Conservation (phyloP, 2,113 vertebrate genomes). For the Corydoras sp. region DNA sequence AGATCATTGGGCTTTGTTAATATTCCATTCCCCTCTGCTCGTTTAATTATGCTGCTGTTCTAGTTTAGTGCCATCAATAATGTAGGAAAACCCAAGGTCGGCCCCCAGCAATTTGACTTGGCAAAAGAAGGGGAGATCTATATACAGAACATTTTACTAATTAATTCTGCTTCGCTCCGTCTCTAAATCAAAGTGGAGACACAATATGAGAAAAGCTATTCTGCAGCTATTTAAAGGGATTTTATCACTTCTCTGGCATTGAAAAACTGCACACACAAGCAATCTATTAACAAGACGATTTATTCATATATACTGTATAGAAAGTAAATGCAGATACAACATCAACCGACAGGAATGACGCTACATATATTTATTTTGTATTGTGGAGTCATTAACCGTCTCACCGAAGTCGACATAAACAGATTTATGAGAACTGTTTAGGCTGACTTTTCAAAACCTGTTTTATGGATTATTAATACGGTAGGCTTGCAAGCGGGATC, state of each 20-base stretch:
- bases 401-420: conserved; percentile 1
- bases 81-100: conserved; percentile 41
- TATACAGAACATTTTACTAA: conserved; percentile 44
- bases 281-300: neutral
- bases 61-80: conserved; percentile 49
- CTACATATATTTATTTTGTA: conserved; percentile 14
- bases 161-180: conserved; percentile 31
- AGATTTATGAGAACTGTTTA: neutral
- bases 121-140: conserved; percentile 39
- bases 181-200: conserved; percentile 30
- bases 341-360: neutral
- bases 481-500: neutral
- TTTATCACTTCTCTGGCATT: conserved; percentile 9
- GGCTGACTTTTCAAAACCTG: neutral
- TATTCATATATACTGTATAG: neutral
- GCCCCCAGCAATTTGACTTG: conserved; percentile 39
- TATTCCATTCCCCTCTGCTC: conserved; percentile 41
- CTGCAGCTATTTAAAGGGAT: conserved; percentile 19
- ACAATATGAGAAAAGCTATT: conserved; percentile 27
- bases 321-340: neutral
- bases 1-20: conserved; percentile 45
- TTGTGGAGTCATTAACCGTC: conserved; percentile 6
- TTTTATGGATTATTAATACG: conserved; percentile 14
- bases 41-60: conserved; percentile 44
- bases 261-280: conserved; percentile 24